phyloP scores from a whole-genome alignment of 2,113 vertebrate genomes.

The Alectura lathami region DNA sequence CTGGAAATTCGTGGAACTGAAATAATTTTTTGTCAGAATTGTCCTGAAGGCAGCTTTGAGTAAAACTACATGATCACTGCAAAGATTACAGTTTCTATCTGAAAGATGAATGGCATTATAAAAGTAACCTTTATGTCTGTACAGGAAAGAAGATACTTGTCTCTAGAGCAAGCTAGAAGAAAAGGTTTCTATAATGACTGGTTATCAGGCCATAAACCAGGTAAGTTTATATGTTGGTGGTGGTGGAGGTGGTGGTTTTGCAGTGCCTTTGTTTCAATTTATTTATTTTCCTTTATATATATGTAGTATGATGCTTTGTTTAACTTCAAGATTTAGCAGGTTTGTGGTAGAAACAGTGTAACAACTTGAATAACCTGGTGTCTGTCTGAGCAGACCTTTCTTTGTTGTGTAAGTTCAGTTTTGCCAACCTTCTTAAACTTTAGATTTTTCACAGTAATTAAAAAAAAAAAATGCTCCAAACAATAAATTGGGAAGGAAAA shows the following conservation, averaged over 20 bases:
- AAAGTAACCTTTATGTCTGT: neutral
- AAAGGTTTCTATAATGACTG: constrained; percentile 85
- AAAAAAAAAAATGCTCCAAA: neutral
- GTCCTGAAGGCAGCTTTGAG: neutral
- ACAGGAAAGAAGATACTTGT: constrained; percentile 89
- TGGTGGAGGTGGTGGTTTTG: neutral
- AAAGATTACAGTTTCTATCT: neutral
- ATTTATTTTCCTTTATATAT: neutral
- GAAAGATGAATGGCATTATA: neutral
- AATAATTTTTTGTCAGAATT: neutral
- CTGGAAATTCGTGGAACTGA: neutral
- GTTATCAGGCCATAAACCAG: constrained; percentile 80
- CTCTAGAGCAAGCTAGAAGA: constrained; percentile 85
- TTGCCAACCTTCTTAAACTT: neutral
- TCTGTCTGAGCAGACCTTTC: neutral
- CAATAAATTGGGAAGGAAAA: neutral
- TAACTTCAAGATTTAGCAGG: neutral
- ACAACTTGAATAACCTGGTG: neutral
- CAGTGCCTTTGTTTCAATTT: neutral
- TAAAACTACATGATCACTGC: neutral
- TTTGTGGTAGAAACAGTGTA: neutral
- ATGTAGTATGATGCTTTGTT: neutral
- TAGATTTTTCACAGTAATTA: neutral
- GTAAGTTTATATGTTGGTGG: constrained; percentile 62
- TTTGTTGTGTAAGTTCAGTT: neutral